Conservation (phyloP, 1,140 invertebrate genomes). For the Lasaia peninsularis region DNA sequence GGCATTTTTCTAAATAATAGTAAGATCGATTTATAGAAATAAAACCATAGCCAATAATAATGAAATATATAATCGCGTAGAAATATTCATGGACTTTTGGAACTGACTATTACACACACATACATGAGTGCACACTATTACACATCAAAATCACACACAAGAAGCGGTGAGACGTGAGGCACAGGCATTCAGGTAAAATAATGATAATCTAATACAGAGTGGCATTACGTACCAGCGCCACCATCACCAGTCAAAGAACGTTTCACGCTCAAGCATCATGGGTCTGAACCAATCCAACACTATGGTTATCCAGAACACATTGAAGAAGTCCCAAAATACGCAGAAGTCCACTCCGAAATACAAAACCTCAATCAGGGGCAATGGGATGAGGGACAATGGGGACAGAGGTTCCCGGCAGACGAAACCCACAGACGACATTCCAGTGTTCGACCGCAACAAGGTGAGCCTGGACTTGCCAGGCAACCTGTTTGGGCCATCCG, state of each 20-base stretch:
- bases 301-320: constrained; percentile 1
- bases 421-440: constrained; percentile 79
- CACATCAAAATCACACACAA: neutral
- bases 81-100: neutral
- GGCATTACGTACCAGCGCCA: constrained; percentile 44
- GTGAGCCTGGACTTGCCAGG: constrained; percentile 82
- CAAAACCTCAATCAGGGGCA: neutral
- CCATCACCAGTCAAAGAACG: neutral
- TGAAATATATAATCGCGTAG: no score
- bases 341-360: neutral
- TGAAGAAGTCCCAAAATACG: neutral
- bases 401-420: constrained; percentile 30
- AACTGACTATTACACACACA: constrained; percentile 7
- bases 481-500: constrained; percentile 82
- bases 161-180: constrained; percentile 14
- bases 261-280: neutral
- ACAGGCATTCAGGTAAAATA: neutral
- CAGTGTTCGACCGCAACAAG: constrained; percentile 82
- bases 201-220: constrained; percentile 32
- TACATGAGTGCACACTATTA: constrained; percentile 5
- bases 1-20: no score
- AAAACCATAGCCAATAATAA: no score
- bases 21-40: no score
- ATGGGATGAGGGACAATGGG: constrained; percentile 14
- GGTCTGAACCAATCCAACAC: neutral